Conservation (phyloP, 2,797 vertebrate genomes). For the Apogon hyalosoma region DNA sequence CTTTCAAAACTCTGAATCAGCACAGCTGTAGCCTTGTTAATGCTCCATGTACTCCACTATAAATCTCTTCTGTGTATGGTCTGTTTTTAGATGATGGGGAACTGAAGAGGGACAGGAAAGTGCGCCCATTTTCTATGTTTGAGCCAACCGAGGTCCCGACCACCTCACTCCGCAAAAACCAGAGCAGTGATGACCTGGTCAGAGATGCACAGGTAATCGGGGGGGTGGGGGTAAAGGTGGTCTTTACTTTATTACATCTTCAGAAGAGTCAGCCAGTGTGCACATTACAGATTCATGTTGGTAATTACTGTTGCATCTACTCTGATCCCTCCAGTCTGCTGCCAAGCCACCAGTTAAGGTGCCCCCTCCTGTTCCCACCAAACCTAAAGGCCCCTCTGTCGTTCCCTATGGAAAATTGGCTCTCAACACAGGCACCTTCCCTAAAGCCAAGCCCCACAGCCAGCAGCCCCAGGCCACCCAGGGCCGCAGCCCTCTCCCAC, state of each 20-base stretch:
- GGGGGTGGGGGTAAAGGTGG: too few relatives aligned
- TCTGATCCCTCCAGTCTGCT: constrained; percentile 77
- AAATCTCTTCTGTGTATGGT: constrained; percentile 21
- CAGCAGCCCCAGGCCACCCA: constrained; percentile 78
- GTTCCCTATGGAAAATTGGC: constrained; percentile 83
- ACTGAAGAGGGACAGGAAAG: constrained; percentile 89
- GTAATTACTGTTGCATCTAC: neutral
- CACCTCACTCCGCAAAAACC: constrained; percentile 91
- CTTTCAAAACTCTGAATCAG: too few relatives aligned
- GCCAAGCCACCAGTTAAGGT: constrained; percentile 91
- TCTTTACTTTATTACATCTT: neutral
- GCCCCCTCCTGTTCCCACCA: constrained; percentile 95
- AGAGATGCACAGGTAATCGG: constrained; percentile 93
- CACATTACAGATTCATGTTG: neutral
- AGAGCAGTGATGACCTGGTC: constrained; percentile 95
- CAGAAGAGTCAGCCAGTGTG: neutral
- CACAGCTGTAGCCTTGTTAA: too few relatives aligned
- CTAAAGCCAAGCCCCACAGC: constrained; percentile 84
- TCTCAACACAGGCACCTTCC: constrained; percentile 79
- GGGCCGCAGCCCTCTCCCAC: constrained; percentile 76
- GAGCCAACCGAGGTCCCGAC: constrained; percentile 87
- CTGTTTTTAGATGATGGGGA: constrained; percentile 85
- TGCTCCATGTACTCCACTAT: too few relatives aligned
- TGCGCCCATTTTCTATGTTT: constrained; percentile 94
- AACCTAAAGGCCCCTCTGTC: constrained; percentile 93